A percentile compares a stretch with the other conserved stretches of the same genome.
Conservation (phyloP, 2,113 vertebrate species). For the Poeciliopsis occidentalis region DNA sequence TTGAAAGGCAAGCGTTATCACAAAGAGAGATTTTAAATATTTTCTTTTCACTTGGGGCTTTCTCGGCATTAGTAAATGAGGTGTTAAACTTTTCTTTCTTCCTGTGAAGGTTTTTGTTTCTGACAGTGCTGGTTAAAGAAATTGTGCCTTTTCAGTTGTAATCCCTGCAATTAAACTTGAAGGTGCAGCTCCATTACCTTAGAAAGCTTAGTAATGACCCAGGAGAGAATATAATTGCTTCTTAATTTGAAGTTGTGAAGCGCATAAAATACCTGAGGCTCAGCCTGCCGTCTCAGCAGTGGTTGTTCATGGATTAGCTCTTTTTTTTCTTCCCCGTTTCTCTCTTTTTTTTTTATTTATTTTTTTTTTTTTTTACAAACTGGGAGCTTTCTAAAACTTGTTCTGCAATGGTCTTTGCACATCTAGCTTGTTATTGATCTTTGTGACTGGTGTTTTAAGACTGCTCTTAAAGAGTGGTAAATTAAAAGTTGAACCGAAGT, state of each 20-base stretch:
- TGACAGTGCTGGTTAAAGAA: constrained; percentile 54
- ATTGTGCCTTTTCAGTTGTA: constrained; percentile 56
- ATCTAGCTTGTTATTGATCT: neutral
- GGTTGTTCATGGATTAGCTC: constrained; percentile 54
- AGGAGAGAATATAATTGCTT: constrained; percentile 72
- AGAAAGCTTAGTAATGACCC: constrained; percentile 71
- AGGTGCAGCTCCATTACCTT: constrained; percentile 70
- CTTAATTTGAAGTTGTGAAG: constrained; percentile 74
- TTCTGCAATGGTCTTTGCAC: constrained; percentile 23
- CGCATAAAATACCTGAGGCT: constrained; percentile 68
- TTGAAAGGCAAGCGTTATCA: constrained; percentile 17
- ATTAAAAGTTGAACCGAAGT: neutral
- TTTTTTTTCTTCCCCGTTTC: neutral
- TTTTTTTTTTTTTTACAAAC: constrained; percentile 7
- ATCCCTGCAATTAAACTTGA: constrained; percentile 72
- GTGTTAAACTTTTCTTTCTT: constrained; percentile 58
- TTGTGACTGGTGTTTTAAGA: constrained; percentile 6
- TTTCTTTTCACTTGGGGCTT: constrained; percentile 38
- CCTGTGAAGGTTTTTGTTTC: constrained; percentile 46
- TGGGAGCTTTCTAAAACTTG: constrained; percentile 13
- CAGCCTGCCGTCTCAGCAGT: constrained; percentile 55
- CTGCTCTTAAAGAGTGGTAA: neutral
- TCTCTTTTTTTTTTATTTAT: neutral
- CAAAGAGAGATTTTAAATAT: constrained; percentile 33
- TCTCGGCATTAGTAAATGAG: constrained; percentile 43